Conservation (phyloP, 2,113 vertebrate genomes). For the Chelonoidis abingdonii region DNA sequence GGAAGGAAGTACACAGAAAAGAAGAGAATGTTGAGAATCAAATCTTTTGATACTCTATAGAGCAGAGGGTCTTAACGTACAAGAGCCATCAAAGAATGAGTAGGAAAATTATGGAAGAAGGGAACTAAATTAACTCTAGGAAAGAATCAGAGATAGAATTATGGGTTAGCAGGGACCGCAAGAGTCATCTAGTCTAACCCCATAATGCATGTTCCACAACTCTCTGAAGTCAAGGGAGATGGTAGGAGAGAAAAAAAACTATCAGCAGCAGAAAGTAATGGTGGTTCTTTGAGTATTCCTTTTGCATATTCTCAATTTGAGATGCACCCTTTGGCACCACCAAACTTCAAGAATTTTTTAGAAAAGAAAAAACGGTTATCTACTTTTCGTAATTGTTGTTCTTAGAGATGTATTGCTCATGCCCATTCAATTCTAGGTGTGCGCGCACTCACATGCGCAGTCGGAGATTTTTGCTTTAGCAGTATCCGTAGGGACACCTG, state of each 20-base stretch:
- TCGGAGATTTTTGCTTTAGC: no score
- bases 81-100: no score
- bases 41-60: background rate
- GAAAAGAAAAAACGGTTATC: background rate
- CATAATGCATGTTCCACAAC: background rate
- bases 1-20: background rate
- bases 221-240: slow-evolving; percentile 46
- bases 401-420: no score
- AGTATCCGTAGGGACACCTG: no score
- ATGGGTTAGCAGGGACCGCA: no score
- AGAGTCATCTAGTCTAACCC: no score
- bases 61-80: no score
- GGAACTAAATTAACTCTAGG: background rate
- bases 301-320: background rate
- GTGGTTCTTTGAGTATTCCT: background rate
- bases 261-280: background rate
- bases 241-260: background rate
- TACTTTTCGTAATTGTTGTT: background rate
- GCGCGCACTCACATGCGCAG: no score
- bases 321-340: slow-evolving; percentile 23
- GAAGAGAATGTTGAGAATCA: fast-evolving
- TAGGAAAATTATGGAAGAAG: background rate
- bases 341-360: background rate
- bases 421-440: no score
- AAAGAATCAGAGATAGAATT: background rate